These are phyloP conservation scores for Cheilosia vernalis DNA, from an alignment of 2,888 invertebrate species.

Conservation along the genomic window DNA sequence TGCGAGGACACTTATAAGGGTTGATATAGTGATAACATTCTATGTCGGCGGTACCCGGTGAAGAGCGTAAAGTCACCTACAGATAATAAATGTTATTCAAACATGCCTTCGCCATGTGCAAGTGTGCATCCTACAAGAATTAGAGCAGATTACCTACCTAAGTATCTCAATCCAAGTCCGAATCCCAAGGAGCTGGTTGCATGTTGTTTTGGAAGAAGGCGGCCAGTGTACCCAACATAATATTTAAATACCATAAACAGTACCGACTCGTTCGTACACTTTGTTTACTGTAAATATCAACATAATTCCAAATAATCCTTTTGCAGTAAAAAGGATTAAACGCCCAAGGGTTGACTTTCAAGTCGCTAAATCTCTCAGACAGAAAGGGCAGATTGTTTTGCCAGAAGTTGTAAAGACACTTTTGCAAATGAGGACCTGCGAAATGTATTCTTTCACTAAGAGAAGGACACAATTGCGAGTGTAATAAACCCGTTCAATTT, in stretches of 20 bases:
- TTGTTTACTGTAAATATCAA: slow-evolving; percentile 82
- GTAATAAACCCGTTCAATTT: slow-evolving; percentile 37
- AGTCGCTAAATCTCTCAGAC: slow-evolving; percentile 8
- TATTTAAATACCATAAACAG: slow-evolving; percentile 53
- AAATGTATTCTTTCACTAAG: slow-evolving; percentile 24
- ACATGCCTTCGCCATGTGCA: slow-evolving; percentile 7
- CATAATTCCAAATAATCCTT: slow-evolving; percentile 80
- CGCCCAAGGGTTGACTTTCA: slow-evolving; percentile 57
- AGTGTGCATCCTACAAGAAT: slow-evolving; percentile 28
- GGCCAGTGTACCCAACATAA: slow-evolving; percentile 40
- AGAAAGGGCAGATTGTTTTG: slow-evolving; percentile 7
- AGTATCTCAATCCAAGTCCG: slow-evolving; percentile 3
- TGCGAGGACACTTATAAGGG: slow-evolving; percentile 29
- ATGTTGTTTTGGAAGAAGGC: slow-evolving; percentile 64
- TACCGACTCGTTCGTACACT: slow-evolving; percentile 52
- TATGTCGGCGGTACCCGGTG: not conserved
- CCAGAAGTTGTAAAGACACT: slow-evolving; percentile 26
- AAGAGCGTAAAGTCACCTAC: slow-evolving; percentile 13
- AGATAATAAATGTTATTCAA: slow-evolving; percentile 8
- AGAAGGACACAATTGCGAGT: slow-evolving; percentile 1
- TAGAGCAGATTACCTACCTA: slow-evolving; percentile 45
- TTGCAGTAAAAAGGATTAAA: slow-evolving; percentile 79
- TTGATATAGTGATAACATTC: slow-evolving; percentile 33
- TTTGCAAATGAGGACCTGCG: slow-evolving; percentile 20
- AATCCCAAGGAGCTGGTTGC: slow-evolving; percentile 3